phyloP scores from a whole-genome alignment of 2,113 vertebrate species.

The Etheostoma spectabile region DNA sequence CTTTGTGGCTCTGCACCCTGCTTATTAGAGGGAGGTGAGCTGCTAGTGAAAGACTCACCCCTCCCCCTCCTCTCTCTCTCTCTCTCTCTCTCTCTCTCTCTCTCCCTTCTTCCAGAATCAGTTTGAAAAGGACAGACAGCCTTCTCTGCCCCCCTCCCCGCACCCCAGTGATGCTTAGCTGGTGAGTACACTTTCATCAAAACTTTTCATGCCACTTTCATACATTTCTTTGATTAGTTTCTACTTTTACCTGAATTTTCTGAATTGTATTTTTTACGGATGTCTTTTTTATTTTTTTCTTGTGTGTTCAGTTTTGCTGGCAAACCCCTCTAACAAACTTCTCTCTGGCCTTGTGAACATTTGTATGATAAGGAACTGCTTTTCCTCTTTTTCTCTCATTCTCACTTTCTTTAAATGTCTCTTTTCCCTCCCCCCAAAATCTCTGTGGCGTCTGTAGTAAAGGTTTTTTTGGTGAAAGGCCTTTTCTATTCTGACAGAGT shows the following conservation, averaged over 20 bases:
- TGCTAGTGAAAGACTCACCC: conserved; percentile 66
- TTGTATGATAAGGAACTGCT: not conserved
- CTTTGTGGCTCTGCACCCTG: conserved; percentile 66
- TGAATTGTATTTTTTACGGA: not conserved
- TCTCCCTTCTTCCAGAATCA: conserved; percentile 50
- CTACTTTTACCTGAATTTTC: conserved; percentile 1
- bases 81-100: conserved; percentile 34
- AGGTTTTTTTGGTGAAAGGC: conserved; percentile 63
- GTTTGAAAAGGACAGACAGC: conserved; percentile 77
- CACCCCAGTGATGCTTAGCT: conserved; percentile 81
- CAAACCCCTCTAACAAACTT: conserved; percentile 25
- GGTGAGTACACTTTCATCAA: conserved; percentile 76
- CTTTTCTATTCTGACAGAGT: conserved; percentile 62
- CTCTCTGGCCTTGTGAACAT: not conserved
- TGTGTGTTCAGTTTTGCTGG: not conserved
- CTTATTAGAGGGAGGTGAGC: conserved; percentile 62
- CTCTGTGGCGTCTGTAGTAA: conserved; percentile 48
- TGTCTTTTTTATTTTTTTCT: not conserved
- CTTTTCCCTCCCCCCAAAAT: not conserved
- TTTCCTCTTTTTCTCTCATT: conserved; percentile 20
- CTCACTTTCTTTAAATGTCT: conserved; percentile 36
- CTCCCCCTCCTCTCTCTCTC: conserved; percentile 50
- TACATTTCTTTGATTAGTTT: conserved; percentile 2
- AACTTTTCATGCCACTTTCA: conserved; percentile 6
- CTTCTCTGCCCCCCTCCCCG: conserved; percentile 57